A percentile compares a stretch with the other conserved stretches of the same genome.
phyloP scores from a whole-genome alignment of 2,797 vertebrate genomes.

The Syngnathus acus region DNA sequence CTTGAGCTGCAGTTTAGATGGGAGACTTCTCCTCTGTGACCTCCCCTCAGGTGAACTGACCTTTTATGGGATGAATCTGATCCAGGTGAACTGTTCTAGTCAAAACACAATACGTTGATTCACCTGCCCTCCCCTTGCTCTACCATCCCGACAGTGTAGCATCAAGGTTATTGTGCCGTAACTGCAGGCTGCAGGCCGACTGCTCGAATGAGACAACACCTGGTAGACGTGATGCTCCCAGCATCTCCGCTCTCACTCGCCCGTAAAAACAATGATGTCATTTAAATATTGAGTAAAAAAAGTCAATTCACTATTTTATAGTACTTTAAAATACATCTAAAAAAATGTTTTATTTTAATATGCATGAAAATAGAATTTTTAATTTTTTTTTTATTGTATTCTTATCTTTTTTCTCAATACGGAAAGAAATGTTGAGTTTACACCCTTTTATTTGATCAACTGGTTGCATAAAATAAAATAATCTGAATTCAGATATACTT shows the following conservation, averaged over 20 bases:
- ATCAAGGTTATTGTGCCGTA: slow-evolving; percentile 38
- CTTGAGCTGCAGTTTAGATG: slow-evolving; percentile 9
- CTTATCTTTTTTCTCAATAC: too few species aligned
- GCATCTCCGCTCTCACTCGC: slow-evolving; percentile 14
- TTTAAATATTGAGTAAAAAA: not conserved
- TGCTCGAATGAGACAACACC: slow-evolving; percentile 35
- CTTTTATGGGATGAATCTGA: slow-evolving; percentile 22
- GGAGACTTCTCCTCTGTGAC: slow-evolving; percentile 14
- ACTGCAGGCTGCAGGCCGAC: slow-evolving; percentile 26
- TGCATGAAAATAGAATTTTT: too few species aligned
- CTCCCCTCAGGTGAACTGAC: slow-evolving; percentile 21
- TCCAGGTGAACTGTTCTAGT: slow-evolving; percentile 33
- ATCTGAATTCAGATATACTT: too few species aligned
- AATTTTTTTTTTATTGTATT: too few species aligned
- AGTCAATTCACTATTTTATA: too few species aligned
- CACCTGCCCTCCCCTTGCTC: slow-evolving; percentile 8
- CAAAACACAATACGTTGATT: slow-evolving; percentile 14
- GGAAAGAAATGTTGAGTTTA: too few species aligned
- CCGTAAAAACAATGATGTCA: not conserved
- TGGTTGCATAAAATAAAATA: too few species aligned
- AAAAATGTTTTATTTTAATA: too few species aligned
- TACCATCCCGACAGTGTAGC: not conserved
- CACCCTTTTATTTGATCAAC: too few species aligned
- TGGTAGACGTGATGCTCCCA: slow-evolving; percentile 28
- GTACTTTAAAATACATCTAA: too few species aligned